A percentile compares a stretch with the other conserved stretches of the same genome.
Evolutionary conservation across 2,888 invertebrate species (phyloP).

Genomic region (Gymnosoma rotundatum): DNA sequence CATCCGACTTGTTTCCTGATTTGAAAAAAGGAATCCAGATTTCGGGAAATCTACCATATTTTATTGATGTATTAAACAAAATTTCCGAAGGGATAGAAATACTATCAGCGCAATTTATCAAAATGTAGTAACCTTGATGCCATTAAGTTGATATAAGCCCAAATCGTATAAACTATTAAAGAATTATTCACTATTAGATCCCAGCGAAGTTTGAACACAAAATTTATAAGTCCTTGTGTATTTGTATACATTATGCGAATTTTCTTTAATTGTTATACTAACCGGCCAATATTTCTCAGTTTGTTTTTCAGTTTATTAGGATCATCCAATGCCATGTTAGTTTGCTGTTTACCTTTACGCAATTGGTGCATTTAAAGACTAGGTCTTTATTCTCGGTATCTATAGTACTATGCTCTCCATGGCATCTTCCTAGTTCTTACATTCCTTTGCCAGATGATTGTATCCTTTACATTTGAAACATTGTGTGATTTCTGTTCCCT

Average conservation of each 20-base stretch:
- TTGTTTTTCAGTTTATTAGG: neutral
- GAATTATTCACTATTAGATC: no score
- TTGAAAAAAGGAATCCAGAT: no score
- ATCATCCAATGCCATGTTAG: neutral
- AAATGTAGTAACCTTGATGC: no score
- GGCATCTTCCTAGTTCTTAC: neutral
- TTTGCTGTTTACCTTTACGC: neutral
- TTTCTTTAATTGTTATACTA: neutral
- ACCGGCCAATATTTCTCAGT: neutral
- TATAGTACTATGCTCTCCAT: neutral
- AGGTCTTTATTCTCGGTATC: neutral
- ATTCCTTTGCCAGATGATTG: constrained; percentile 4
- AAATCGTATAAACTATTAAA: no score
- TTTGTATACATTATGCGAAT: constrained; percentile 4
- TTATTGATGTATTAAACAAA: no score
- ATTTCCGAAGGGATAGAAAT: no score
- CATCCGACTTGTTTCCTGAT: no score
- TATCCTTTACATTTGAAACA: neutral
- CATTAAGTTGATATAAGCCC: no score
- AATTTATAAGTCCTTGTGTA: neutral
- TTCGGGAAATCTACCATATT: no score
- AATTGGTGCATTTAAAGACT: neutral
- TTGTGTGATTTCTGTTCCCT: no score
- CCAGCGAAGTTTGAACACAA: no score
- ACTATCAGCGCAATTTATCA: no score